Conservation (phyloP, 2,797 vertebrate genomes). For the Lacerta bilineata region DNA sequence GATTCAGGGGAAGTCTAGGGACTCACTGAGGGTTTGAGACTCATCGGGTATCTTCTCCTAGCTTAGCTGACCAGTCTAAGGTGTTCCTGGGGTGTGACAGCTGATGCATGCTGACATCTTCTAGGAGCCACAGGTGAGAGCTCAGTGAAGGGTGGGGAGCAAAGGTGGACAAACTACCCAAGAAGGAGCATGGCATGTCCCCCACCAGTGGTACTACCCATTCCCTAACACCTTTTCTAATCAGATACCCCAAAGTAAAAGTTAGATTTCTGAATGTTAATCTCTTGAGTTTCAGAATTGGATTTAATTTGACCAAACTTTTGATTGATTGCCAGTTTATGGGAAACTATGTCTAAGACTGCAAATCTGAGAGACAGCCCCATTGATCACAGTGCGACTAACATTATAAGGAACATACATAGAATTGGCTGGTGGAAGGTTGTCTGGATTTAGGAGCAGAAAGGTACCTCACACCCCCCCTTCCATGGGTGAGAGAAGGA, state of each 20-base stretch:
- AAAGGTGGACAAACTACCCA: no score
- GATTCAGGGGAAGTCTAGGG: no score
- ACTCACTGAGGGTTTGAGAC: no score
- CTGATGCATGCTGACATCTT: no score
- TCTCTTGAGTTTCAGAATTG: neutral
- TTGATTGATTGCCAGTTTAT: neutral
- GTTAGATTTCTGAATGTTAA: neutral
- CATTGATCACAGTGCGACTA: neutral
- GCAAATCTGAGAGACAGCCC: neutral
- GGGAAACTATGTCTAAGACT: neutral
- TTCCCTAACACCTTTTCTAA: no score
- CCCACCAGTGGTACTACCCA: no score
- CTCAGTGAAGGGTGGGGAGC: no score
- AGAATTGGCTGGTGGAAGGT: neutral
- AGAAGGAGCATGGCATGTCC: no score
- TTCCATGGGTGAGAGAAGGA: neutral
- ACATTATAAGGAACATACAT: neutral
- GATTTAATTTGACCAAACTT: neutral
- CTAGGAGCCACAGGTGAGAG: no score
- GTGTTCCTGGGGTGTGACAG: no score
- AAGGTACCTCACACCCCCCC: neutral
- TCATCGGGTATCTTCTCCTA: no score
- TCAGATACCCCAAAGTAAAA: neutral
- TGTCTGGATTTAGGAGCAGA: neutral
- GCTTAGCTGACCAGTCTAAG: no score